phyloP scores from a whole-genome alignment of 2,888 invertebrate genomes.

The Conchocele bisecta region DNA sequence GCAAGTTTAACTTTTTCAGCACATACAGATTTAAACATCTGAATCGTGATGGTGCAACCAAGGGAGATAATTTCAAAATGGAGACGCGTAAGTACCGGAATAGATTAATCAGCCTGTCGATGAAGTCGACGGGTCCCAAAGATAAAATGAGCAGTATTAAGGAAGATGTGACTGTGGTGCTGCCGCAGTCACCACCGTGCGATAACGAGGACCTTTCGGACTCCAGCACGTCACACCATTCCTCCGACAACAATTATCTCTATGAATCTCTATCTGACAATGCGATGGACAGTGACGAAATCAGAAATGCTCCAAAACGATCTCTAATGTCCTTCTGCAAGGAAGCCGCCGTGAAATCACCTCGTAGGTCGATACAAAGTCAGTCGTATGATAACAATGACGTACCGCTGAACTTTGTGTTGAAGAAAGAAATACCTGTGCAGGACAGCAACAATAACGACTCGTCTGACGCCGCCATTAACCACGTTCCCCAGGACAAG shows the following conservation, averaged over 20 bases:
- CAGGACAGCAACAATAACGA: constrained; percentile 53
- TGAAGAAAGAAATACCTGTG: constrained; percentile 24
- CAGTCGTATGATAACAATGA: constrained; percentile 46
- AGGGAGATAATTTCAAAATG: background rate
- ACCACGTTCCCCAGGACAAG: constrained; percentile 10
- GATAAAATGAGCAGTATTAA: constrained; percentile 72
- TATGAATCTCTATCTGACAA: constrained; percentile 56
- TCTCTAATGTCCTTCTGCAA: constrained; percentile 61
- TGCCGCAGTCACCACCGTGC: constrained; percentile 69
- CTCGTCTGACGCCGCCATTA: background rate
- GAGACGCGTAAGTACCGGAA: too few species aligned
- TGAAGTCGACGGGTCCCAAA: constrained; percentile 62
- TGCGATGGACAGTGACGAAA: constrained; percentile 49
- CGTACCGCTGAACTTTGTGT: constrained; percentile 46
- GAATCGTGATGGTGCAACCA: background rate
- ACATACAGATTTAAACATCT: constrained; percentile 17
- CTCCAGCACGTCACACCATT: constrained; percentile 41
- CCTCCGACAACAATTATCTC: constrained; percentile 57
- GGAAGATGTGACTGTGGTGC: constrained; percentile 76
- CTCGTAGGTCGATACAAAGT: constrained; percentile 66
- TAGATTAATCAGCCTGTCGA: constrained; percentile 6
- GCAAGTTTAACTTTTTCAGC: constrained; percentile 43
- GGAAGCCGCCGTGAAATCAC: constrained; percentile 55
- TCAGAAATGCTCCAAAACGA: constrained; percentile 70
- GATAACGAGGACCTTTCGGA: constrained; percentile 50